phyloP scores from a whole-genome alignment of 2,888 invertebrate genomes.

The Parnassius apollo region DNA sequence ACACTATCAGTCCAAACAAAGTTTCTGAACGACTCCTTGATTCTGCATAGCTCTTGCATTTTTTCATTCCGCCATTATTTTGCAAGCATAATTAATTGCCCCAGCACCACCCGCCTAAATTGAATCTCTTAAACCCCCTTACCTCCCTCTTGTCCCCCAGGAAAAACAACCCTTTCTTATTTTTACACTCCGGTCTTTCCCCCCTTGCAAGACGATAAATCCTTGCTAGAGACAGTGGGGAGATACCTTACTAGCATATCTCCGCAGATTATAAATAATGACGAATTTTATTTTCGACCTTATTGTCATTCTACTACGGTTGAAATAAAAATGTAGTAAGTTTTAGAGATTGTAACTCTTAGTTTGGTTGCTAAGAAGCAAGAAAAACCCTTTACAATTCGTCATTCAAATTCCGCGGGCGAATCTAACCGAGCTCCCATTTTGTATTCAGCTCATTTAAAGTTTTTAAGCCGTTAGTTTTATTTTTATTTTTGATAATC shows the following conservation, averaged over 20 bases:
- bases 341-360: conserved; percentile 12
- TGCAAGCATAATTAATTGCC: conserved; percentile 75
- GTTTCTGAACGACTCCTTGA: conserved; percentile 20
- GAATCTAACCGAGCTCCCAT: conserved; percentile 63
- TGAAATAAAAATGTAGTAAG: conserved; percentile 5
- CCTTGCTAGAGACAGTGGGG: conserved; percentile 76
- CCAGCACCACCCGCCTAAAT: conserved; percentile 67
- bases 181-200: conserved; percentile 63
- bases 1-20: background rate
- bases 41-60: conserved; percentile 49
- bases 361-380: conserved; percentile 51
- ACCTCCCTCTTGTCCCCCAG: conserved; percentile 59
- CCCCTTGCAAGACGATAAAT: conserved; percentile 79
- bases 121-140: conserved; percentile 66
- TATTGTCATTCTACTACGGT: conserved; percentile 18
- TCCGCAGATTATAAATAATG: conserved; percentile 28
- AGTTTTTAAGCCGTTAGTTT: conserved; percentile 35
- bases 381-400: conserved; percentile 79
- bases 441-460: conserved; percentile 63
- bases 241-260: conserved; percentile 60
- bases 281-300: conserved; percentile 24
- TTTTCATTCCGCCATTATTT: conserved; percentile 44
- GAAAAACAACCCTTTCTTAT: conserved; percentile 80
- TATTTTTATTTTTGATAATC: no score
- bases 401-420: conserved; percentile 79